Percentiles rank a stretch among this genome's conserved stretches.
phyloP scores from a whole-genome alignment of 2,113 vertebrate species.

The Diadophis punctatus region DNA sequence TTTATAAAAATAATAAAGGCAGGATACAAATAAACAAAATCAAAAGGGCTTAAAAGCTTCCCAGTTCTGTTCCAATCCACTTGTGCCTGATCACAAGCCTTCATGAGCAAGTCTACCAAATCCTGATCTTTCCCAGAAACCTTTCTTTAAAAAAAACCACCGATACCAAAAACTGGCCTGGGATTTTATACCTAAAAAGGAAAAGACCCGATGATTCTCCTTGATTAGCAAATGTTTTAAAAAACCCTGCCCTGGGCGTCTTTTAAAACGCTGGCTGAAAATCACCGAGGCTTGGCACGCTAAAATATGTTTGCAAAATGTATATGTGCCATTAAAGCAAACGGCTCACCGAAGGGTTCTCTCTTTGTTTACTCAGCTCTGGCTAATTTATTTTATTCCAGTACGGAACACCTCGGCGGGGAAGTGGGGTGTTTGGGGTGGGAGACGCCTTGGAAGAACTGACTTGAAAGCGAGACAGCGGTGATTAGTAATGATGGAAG shows the following conservation, averaged over 20 bases:
- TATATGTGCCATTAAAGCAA: slow-evolving; percentile 8
- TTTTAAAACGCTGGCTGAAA: neutral
- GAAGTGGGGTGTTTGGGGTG: neutral
- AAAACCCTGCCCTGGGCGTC: neutral
- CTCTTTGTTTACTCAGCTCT: neutral
- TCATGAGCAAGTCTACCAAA: neutral
- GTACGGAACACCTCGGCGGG: slow-evolving; percentile 6
- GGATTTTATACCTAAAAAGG: neutral
- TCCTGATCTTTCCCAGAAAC: neutral
- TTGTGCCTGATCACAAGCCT: neutral
- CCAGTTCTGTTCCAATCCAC: neutral
- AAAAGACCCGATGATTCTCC: no score
- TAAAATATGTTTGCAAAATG: neutral
- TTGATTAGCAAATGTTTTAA: neutral
- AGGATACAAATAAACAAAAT: neutral
- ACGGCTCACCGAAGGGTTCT: neutral
- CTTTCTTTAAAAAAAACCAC: neutral
- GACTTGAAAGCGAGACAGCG: slow-evolving; percentile 18
- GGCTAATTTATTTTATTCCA: slow-evolving; percentile 17
- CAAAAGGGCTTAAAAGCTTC: neutral
- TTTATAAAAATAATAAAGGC: neutral
- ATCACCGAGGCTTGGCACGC: neutral
- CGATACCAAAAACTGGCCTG: neutral
- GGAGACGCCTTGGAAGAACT: neutral
- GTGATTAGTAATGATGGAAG: slow-evolving; percentile 37